A percentile compares a stretch with the other conserved stretches of the same genome.
Conservation (phyloP, 2,113 vertebrate genomes). For the Salminus brasiliensis region DNA sequence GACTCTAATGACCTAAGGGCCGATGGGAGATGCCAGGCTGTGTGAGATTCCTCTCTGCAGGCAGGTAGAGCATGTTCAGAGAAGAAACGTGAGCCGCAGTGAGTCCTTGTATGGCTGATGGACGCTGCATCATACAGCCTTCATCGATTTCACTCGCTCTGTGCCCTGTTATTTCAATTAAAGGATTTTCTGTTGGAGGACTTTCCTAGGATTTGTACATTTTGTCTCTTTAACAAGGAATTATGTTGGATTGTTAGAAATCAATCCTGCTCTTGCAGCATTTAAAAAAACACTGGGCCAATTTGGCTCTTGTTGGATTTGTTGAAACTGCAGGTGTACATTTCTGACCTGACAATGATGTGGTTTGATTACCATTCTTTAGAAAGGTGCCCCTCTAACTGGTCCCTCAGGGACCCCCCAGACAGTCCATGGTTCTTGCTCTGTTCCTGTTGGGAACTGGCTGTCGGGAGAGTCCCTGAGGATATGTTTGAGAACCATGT, state of each 20-base stretch:
- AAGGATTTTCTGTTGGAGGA: neutral
- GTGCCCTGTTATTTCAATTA: neutral
- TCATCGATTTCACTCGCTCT: neutral
- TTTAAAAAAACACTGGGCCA: neutral
- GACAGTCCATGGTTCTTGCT: too few species aligned
- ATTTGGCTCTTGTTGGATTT: neutral
- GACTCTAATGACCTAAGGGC: conserved; percentile 2
- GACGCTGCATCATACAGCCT: neutral
- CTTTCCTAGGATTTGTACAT: neutral
- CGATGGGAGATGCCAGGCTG: neutral
- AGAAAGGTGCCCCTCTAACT: too few species aligned
- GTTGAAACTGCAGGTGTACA: neutral
- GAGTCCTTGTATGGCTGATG: neutral
- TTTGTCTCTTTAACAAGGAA: neutral
- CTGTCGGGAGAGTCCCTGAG: too few species aligned
- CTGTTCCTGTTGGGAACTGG: too few species aligned
- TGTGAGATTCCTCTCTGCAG: neutral
- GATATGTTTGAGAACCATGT: too few species aligned
- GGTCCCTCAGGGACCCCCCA: too few species aligned
- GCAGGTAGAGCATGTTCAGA: neutral
- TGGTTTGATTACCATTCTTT: neutral
- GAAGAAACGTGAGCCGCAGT: conserved; percentile 9
- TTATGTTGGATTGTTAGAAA: neutral
- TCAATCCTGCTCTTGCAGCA: neutral
- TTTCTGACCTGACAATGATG: too few species aligned